phyloP scores from a whole-genome alignment of 1,140 invertebrate species.

The Lanistes nyassanus region DNA sequence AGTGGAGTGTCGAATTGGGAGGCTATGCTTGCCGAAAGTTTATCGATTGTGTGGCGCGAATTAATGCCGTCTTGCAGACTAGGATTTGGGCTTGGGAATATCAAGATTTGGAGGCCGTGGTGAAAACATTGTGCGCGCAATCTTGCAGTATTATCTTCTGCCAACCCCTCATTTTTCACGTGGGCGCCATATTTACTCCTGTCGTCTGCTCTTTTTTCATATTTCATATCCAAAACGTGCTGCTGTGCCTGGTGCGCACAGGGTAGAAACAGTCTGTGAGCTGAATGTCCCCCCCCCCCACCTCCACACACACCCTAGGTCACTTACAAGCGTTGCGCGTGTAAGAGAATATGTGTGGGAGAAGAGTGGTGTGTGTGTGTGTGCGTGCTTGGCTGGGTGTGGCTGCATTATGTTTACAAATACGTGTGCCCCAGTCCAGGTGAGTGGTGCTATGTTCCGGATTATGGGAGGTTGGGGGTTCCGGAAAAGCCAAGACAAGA shows the following conservation, averaged over 20 bases:
- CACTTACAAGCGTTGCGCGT: no score
- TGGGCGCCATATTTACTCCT: constrained; percentile 18
- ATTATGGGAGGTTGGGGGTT: no score
- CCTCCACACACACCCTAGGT: neutral
- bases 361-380: constrained; percentile 2
- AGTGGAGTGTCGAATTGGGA: no score
- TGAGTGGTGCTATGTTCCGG: no score
- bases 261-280: no score
- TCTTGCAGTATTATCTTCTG: constrained; percentile 20
- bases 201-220: constrained; percentile 19
- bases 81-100: constrained; percentile 2
- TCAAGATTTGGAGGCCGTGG: constrained; percentile 10
- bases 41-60: constrained; percentile 9
- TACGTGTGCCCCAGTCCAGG: no score
- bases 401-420: no score
- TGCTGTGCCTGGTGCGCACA: neutral
- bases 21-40: neutral
- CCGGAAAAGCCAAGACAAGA: no score
- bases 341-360: constrained; percentile 1
- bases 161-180: constrained; percentile 15
- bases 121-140: constrained; percentile 9
- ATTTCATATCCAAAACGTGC: neutral
- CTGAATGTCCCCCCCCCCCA: neutral
- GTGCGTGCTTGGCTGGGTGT: no score
- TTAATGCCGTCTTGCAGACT: constrained; percentile 10